A percentile compares a stretch with the other conserved stretches of the same genome.
Evolutionary conservation across 2,113 vertebrate species (phyloP).

Genomic region (Platichthys stellatus): DNA sequence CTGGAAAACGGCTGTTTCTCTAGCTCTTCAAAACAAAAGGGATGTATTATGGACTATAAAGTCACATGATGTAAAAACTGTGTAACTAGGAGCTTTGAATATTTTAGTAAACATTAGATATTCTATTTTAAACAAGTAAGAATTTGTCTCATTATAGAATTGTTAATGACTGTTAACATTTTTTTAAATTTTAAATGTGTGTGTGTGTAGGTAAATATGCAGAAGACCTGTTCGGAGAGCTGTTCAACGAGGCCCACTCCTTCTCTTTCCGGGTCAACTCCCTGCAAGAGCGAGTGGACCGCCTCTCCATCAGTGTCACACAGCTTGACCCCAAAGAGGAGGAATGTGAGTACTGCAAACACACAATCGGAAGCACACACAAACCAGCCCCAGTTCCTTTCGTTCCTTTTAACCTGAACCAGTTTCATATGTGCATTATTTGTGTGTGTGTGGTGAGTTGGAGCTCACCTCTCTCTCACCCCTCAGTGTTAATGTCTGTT

Average conservation of each 20-base stretch:
- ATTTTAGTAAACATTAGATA: neutral
- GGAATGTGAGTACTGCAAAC: constrained; percentile 87
- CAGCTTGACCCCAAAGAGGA: constrained; percentile 99
- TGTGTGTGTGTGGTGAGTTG: too few relatives aligned
- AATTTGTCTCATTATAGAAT: constrained; percentile 1
- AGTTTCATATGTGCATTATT: too few relatives aligned
- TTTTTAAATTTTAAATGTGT: too few relatives aligned
- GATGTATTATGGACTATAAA: neutral
- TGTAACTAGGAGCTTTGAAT: neutral
- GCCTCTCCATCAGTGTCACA: constrained; percentile 96
- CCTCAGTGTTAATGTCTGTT: too few relatives aligned
- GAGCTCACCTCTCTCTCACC: too few relatives aligned
- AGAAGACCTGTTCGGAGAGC: constrained; percentile 98
- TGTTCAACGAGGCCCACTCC: constrained; percentile 97
- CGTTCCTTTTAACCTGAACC: neutral
- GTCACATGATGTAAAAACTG: too few relatives aligned
- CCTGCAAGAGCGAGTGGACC: constrained; percentile 97
- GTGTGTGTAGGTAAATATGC: constrained; percentile 94
- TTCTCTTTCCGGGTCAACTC: constrained; percentile 99
- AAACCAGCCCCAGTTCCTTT: neutral
- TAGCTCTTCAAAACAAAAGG: neutral
- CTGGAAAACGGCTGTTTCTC: neutral
- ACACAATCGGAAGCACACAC: neutral
- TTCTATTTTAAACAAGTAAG: too few relatives aligned
- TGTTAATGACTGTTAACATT: neutral